Evolutionary conservation across 2,113 vertebrate genomes (phyloP).

Genomic region (Notechis scutatus): DNA sequence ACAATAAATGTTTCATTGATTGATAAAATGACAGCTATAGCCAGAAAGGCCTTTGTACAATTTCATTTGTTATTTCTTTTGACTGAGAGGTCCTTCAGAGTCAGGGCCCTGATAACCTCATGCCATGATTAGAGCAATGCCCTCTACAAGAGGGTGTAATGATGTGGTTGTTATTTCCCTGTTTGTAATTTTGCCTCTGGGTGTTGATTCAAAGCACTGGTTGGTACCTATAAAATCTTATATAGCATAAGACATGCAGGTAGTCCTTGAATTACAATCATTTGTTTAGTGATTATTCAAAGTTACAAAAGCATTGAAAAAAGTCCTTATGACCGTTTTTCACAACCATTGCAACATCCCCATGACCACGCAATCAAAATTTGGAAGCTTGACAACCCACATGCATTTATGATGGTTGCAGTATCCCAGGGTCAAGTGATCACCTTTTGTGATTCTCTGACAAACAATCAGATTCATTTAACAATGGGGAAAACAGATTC

Average conservation of each 20-base stretch:
- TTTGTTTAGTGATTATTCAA: neutral
- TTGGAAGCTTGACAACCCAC: neutral
- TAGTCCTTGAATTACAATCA: no score
- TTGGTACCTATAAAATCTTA: neutral
- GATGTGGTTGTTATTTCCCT: neutral
- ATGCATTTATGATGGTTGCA: neutral
- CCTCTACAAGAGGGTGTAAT: neutral
- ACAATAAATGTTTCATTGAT: no score
- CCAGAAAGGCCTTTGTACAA: neutral
- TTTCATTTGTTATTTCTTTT: neutral
- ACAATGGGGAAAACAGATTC: no score
- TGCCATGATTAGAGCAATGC: neutral
- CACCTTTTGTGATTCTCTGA: neutral
- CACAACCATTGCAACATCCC: neutral
- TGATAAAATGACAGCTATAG: neutral
- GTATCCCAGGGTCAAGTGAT: neutral
- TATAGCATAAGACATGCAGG: neutral
- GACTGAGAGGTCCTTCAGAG: neutral
- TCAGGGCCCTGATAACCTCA: neutral
- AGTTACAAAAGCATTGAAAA: neutral
- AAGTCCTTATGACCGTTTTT: neutral
- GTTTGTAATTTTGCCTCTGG: neutral
- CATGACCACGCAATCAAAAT: neutral
- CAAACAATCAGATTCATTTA: neutral
- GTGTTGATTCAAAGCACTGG: neutral